Evolutionary conservation across 2,888 invertebrate genomes (phyloP).

Genomic region (Eucera pruinosa): DNA sequence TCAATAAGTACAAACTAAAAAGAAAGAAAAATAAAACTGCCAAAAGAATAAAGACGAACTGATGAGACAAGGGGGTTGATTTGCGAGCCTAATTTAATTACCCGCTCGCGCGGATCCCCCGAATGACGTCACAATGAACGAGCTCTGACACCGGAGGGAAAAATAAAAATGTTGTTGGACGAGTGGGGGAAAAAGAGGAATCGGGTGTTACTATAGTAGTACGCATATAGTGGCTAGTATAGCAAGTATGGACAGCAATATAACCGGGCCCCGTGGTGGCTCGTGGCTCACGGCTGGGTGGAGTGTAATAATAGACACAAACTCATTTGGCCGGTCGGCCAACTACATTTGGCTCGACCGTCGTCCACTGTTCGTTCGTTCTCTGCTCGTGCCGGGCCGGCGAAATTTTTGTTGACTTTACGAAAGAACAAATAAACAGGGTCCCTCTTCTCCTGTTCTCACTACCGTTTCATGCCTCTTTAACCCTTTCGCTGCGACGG

Average conservation of each 20-base stretch:
- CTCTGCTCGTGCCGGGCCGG: constrained; percentile 53
- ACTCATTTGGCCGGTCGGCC: constrained; percentile 81
- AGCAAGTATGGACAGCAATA: constrained; percentile 39
- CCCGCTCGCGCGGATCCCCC: not conserved
- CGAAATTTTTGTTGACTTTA: constrained; percentile 71
- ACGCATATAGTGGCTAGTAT: constrained; percentile 30
- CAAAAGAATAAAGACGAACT: not conserved
- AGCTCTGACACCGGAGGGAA: not conserved
- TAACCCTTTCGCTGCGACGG: not conserved
- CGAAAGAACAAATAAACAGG: constrained; percentile 67
- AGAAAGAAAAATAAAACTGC: not conserved
- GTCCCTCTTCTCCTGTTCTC: constrained; percentile 16
- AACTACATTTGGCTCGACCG: constrained; percentile 82
- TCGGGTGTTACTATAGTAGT: constrained; percentile 15
- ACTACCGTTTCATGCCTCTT: not conserved
- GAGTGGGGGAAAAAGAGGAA: too few relatives aligned
- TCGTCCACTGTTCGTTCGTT: constrained; percentile 71
- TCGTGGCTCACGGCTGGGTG: constrained; percentile 79
- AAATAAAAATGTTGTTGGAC: not conserved
- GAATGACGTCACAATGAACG: not conserved
- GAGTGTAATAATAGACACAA: constrained; percentile 82
- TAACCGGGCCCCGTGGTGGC: constrained; percentile 63
- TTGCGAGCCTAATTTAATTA: constrained; percentile 17
- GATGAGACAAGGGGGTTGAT: not conserved
- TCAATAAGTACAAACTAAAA: not conserved